Base-by-base conservation (phyloP, 2,888 invertebrate genomes). In the Rhagonycha lutea region DNA sequence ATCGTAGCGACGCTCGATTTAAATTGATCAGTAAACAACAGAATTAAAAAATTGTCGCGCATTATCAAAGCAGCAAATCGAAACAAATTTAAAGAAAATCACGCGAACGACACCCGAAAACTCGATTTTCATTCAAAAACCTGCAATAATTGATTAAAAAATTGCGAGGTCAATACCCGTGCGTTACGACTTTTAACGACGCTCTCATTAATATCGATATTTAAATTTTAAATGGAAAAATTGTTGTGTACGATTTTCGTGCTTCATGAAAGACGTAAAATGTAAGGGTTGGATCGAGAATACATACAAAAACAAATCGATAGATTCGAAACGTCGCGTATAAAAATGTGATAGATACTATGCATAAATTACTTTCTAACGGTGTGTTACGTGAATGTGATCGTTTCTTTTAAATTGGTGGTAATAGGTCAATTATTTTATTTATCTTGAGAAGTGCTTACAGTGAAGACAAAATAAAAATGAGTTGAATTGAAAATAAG, bases 211-310 rank as follows among this genome's bases (percentile, higher is more conserved):
- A 65, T 70, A 68, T 65, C 47, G 60, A 24, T 23, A 74, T 74
- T 74, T 74, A 74, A 74, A 74, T 70, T 74, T 74, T 74, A 70
- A 74, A 70, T 70, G 61, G 61, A 61, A 65, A 70, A 74, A 65
- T 70, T 62, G 29, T 47, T 47, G 47, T 47, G n/a, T 47, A n/a
- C n/a, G n/a, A 47, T 47, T 47, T 47, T 47, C 7, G 47, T 47
- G 47, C 47, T 47, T 12, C n/a, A 47, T 47, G 24, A 12, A 65
- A 5, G 26, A 26, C 24, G 63, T 12, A 24, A 65, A 24, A 65
- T 65, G 63, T 47, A n/a, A 47, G 47, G 47, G 47, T 47, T n/a
- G 47, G n/a, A 47, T n/a, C 8, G 47, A 47, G n/a, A 47, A n/a
- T 47, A 47, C 7, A n/a, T 18, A 18, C 18, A n/a, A 47, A 32